phyloP scores from a whole-genome alignment of 2,888 invertebrate species.

The Drosophila rubida region DNA sequence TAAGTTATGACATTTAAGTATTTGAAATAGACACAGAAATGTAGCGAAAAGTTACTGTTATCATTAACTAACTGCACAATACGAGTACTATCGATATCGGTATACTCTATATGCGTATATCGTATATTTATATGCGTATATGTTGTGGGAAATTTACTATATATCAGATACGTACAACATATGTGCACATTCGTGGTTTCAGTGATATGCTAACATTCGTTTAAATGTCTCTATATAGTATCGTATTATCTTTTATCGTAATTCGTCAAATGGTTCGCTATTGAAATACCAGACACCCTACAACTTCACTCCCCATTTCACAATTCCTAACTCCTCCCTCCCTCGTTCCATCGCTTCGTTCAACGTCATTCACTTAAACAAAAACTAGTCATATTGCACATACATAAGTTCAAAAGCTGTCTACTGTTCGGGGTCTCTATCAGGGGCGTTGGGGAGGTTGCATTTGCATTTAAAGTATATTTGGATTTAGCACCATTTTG shows the following conservation, averaged over 20 bases:
- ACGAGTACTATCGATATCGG: constrained; percentile 41
- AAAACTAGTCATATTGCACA: constrained; percentile 86
- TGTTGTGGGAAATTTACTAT: constrained; percentile 27
- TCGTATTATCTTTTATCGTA: constrained; percentile 21
- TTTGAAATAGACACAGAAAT: constrained; percentile 75
- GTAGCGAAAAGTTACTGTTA: constrained; percentile 64
- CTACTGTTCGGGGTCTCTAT: constrained; percentile 41
- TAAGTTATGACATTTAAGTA: constrained; percentile 65
- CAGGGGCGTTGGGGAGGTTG: constrained; percentile 33
- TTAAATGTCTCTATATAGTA: constrained; percentile 51
- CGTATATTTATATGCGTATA: constrained; percentile 24
- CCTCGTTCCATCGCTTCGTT: background rate
- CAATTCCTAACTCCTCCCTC: constrained; percentile 9
- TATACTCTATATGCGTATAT: constrained; percentile 33
- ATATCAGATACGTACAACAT: constrained; percentile 39
- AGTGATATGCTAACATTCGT: constrained; percentile 78
- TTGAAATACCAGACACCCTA: constrained; percentile 44
- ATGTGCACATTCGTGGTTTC: constrained; percentile 46
- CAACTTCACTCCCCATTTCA: constrained; percentile 7
- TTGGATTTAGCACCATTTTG: constrained; percentile 85
- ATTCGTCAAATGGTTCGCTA: constrained; percentile 39
- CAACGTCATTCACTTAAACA: constrained; percentile 55
- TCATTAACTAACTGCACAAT: constrained; percentile 55
- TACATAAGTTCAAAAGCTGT: constrained; percentile 80
- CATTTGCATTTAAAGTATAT: constrained; percentile 74